A percentile compares a stretch with the other conserved stretches of the same genome.
phyloP scores from a whole-genome alignment of 2,113 vertebrate species.

The Myxocyprinus asiaticus region DNA sequence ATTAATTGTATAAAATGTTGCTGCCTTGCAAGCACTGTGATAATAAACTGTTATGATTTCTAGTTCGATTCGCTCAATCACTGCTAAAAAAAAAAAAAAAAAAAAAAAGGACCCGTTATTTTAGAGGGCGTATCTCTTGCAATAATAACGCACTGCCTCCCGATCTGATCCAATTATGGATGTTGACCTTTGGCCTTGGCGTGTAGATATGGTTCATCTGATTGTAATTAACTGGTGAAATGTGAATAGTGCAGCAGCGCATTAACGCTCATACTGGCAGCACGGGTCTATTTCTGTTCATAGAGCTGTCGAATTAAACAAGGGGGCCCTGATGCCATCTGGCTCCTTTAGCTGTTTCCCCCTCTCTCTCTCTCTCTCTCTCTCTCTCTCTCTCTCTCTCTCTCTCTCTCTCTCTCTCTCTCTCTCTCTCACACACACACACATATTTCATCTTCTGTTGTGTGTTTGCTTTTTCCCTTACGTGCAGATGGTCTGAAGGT shows the following conservation, averaged over 20 bases:
- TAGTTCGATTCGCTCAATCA: background rate
- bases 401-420: too few relatives aligned
- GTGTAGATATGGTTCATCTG: slow-evolving; percentile 25
- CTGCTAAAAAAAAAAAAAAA: background rate
- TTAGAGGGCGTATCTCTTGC: slow-evolving; percentile 18
- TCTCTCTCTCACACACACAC: slow-evolving; percentile 39
- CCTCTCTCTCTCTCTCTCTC: too few relatives aligned
- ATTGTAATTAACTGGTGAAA: slow-evolving; percentile 34
- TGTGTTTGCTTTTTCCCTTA: slow-evolving; percentile 66
- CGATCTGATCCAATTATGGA: slow-evolving; percentile 25
- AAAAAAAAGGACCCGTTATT: background rate
- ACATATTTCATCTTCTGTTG: slow-evolving; percentile 9
- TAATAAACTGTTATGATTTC: too few relatives aligned
- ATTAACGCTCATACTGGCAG: slow-evolving; percentile 17
- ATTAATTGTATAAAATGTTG: too few relatives aligned
- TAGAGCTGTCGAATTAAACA: slow-evolving; percentile 46
- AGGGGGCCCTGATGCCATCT: slow-evolving; percentile 50
- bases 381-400: too few relatives aligned
- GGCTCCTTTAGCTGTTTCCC: background rate
- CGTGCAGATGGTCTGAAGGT: slow-evolving; percentile 92
- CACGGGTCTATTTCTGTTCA: slow-evolving; percentile 37
- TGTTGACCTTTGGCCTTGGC: slow-evolving; percentile 32
- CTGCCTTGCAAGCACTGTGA: too few relatives aligned
- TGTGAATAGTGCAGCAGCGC: slow-evolving; percentile 16
- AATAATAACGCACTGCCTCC: background rate